Conservation (phyloP, 2,113 vertebrate species). For the Alouatta palliata region DNA sequence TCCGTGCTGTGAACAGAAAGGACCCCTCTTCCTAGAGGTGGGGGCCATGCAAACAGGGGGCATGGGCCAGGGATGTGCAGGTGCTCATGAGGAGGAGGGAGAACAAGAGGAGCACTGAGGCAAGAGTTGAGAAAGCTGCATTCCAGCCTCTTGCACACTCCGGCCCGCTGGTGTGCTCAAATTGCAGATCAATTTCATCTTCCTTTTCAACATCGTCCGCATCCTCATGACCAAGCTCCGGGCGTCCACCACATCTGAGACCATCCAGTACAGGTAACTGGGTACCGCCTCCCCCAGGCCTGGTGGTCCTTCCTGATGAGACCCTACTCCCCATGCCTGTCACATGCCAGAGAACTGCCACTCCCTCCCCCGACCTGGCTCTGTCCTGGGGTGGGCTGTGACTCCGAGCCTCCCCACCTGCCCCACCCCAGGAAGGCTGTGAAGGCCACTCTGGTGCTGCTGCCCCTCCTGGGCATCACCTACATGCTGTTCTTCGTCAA, state of each 20-base stretch:
- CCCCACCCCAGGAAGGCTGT: conserved; percentile 92
- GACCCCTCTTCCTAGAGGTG: not conserved
- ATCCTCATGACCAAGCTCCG: conserved; percentile 98
- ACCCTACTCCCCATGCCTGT: not conserved
- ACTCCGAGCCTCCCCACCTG: not conserved
- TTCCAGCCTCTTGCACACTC: not conserved
- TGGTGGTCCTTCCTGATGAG: not conserved
- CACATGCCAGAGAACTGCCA: not conserved
- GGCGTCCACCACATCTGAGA: conserved; percentile 95
- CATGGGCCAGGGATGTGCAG: not conserved
- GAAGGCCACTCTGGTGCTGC: conserved; percentile 96
- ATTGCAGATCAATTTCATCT: conserved; percentile 95
- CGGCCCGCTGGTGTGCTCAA: not conserved
- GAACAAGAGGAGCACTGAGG: not conserved
- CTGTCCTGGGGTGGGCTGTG: not conserved
- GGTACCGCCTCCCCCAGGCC: not conserved
- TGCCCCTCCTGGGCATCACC: conserved; percentile 98
- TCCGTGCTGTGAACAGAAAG: not conserved
- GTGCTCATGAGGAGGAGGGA: not conserved
- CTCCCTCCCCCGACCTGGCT: not conserved
- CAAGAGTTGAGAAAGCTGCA: not conserved
- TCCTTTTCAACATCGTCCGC: conserved; percentile 97
- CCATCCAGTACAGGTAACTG: conserved; percentile 91
- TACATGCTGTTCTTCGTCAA: conserved; percentile 99
- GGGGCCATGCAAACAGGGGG: not conserved